phyloP scores from a whole-genome alignment of 2,797 vertebrate species.

The Heterohyrax brucei region DNA sequence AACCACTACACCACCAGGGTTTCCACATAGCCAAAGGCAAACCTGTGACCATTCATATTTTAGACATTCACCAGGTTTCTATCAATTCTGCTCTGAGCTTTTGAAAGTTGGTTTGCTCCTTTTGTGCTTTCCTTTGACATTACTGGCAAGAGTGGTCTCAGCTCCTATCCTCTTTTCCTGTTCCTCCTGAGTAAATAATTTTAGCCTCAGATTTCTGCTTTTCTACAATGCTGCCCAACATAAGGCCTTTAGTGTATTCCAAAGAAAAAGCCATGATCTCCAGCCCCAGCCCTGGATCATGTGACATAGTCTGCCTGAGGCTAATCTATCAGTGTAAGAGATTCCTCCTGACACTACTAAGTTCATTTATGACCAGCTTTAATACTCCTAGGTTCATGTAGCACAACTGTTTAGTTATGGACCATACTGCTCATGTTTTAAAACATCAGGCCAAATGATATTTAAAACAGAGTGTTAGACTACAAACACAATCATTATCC shows the following conservation, averaged over 20 bases:
- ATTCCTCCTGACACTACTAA: background rate
- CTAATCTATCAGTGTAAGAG: background rate
- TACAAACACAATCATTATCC: constrained; percentile 36
- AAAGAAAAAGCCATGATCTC: background rate
- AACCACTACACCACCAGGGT: too few relatives aligned
- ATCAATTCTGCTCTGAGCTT: background rate
- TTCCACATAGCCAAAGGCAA: background rate
- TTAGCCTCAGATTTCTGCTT: constrained; percentile 28
- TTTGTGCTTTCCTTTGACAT: background rate
- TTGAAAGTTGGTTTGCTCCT: background rate
- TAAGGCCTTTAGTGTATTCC: background rate
- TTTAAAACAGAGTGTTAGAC: constrained; percentile 1
- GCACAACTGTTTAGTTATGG: background rate
- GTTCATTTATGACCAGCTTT: constrained; percentile 12
- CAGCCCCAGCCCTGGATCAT: background rate
- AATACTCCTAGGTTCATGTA: background rate
- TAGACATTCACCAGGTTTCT: constrained; percentile 36
- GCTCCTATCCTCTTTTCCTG: background rate
- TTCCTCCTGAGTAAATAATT: constrained; percentile 45
- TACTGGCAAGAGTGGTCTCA: background rate
- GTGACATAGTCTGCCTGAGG: background rate
- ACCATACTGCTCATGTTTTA: constrained; percentile 17
- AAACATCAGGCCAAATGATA: constrained; percentile 34
- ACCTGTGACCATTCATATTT: background rate
- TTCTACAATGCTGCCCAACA: background rate